These are phyloP conservation scores for Paracanthobrama guichenoti DNA, from an alignment of 2,113 vertebrate species.

Conservation along the genomic window DNA sequence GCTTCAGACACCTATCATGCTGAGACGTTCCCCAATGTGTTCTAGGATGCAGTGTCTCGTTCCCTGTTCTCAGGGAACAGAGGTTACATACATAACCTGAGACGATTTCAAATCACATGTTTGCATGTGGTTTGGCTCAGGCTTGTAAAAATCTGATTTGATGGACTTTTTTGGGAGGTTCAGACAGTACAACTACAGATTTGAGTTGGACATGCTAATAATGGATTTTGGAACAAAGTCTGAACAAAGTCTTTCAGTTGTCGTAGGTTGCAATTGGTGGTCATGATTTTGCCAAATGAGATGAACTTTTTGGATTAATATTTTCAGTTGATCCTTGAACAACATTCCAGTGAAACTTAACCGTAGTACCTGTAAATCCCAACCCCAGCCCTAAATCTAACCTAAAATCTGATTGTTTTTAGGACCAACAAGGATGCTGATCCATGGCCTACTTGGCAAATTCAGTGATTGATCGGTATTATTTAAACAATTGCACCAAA, in stretches of 20 bases:
- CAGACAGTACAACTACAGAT: neutral
- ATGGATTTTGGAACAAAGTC: neutral
- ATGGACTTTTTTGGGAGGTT: neutral
- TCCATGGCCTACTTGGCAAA: neutral
- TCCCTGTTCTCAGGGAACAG: too few species aligned
- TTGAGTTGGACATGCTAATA: neutral
- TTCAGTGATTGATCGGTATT: neutral
- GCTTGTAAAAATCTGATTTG: neutral
- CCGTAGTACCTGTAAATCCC: neutral
- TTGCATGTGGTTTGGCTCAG: neutral
- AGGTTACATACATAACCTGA: too few species aligned
- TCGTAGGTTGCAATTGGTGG: neutral
- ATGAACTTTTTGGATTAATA: neutral
- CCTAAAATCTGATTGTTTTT: neutral
- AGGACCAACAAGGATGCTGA: neutral
- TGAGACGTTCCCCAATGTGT: too few species aligned
- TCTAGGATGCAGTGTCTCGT: too few species aligned
- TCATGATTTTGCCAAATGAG: neutral
- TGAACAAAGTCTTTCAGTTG: neutral
- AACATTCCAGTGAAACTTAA: neutral
- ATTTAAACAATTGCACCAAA: slow-evolving; percentile 12
- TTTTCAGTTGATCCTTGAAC: neutral
- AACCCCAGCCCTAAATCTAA: neutral
- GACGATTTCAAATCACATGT: neutral
- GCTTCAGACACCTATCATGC: too few species aligned